phyloP scores from a whole-genome alignment of 2,113 vertebrate species.

The Limnothrissa miodon region DNA sequence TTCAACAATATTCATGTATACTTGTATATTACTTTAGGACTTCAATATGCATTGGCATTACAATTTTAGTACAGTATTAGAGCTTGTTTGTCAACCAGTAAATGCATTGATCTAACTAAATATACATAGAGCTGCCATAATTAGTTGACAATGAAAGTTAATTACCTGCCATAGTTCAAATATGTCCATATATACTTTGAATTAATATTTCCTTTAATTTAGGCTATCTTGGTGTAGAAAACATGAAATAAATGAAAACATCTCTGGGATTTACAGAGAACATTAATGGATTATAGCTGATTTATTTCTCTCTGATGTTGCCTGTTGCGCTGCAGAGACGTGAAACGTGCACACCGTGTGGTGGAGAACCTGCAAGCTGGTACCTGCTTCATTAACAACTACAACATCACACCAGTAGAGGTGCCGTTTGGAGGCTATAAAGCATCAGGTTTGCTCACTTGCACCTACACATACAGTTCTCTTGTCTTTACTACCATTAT shows the following conservation, averaged over 20 bases:
- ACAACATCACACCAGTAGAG: slow-evolving; percentile 90
- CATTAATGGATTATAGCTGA: neutral
- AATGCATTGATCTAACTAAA: no score
- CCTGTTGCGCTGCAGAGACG: slow-evolving; percentile 73
- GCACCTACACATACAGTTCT: neutral
- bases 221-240: no score
- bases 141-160: no score
- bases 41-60: neutral
- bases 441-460: slow-evolving; percentile 78
- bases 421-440: slow-evolving; percentile 96
- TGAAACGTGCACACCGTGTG: slow-evolving; percentile 88
- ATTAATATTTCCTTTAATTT: no score
- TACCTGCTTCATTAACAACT: slow-evolving; percentile 96
- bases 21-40: neutral
- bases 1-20: neutral
- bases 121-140: no score
- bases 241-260: no score
- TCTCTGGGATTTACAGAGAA: no score
- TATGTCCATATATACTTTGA: no score
- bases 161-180: no score
- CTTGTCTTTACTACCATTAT: neutral
- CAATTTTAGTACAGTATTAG: neutral
- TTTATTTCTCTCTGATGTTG: neutral
- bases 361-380: slow-evolving; percentile 87
- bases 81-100: neutral